These are phyloP conservation scores for Phthorimaea operculella DNA, from an alignment of 1,140 invertebrate species.

Conservation along the genomic window DNA sequence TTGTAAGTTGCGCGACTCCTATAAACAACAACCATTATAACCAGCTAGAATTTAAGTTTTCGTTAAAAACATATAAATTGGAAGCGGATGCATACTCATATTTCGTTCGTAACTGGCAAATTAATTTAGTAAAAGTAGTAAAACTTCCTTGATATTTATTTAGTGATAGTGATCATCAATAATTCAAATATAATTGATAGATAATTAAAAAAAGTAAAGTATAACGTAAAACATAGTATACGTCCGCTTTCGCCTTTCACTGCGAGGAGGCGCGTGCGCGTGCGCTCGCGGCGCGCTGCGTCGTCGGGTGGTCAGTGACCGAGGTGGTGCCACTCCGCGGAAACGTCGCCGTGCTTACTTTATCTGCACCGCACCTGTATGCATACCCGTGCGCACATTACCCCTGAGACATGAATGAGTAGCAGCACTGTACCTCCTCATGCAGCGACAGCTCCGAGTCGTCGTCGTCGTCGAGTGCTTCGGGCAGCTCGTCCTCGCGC, in stretches of 20 bases:
- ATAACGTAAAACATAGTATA: background rate
- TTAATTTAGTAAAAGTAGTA: too few relatives aligned
- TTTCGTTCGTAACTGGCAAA: too few relatives aligned
- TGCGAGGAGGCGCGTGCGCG: background rate
- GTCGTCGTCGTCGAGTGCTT: slow-evolving; percentile 42
- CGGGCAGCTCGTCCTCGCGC: slow-evolving; percentile 47
- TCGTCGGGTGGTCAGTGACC: background rate
- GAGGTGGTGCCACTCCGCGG: background rate
- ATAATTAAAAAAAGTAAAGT: background rate
- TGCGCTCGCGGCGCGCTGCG: background rate
- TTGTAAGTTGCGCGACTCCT: slow-evolving; percentile 54
- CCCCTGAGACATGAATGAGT: too few relatives aligned
- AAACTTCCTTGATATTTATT: too few relatives aligned
- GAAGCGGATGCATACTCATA: too few relatives aligned
- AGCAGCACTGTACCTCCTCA: slow-evolving; percentile 32
- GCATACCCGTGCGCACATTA: too few relatives aligned
- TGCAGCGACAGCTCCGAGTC: slow-evolving; percentile 45
- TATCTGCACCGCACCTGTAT: too few relatives aligned
- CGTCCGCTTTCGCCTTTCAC: background rate
- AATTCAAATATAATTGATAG: too few relatives aligned
- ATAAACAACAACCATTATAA: slow-evolving; percentile 5
- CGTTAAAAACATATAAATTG: too few relatives aligned
- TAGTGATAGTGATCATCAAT: too few relatives aligned
- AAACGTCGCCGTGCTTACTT: too few relatives aligned
- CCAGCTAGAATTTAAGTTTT: too few relatives aligned